Percentiles rank a stretch among this genome's conserved stretches.
phyloP scores from a whole-genome alignment of 2,797 vertebrate genomes.

The Xenopus petersii region DNA sequence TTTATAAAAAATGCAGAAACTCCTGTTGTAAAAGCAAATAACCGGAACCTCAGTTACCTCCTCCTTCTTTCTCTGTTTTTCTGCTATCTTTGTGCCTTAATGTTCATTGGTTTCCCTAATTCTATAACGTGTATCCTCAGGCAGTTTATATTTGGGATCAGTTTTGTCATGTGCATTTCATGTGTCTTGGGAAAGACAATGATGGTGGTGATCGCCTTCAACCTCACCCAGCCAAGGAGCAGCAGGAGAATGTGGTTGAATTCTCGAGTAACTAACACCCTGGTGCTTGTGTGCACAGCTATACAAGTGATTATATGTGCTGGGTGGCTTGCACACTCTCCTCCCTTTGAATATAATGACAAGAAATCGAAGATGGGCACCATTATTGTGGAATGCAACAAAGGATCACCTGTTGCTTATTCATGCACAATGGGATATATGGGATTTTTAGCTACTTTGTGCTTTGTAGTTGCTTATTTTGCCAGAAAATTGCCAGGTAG shows the following conservation, averaged over 20 bases:
- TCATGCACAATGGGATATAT: conserved; percentile 20
- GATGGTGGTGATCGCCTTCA: conserved; percentile 55
- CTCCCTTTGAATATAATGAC: conserved; percentile 14
- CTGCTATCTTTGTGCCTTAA: conserved; percentile 2
- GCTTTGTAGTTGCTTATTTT: conserved; percentile 16
- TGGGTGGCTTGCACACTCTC: conserved; percentile 12
- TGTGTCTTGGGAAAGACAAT: conserved; percentile 60
- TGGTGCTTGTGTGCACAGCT: conserved; percentile 2
- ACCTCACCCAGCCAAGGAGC: conserved; percentile 9
- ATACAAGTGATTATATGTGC: conserved; percentile 20
- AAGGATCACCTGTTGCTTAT: conserved; percentile 14
- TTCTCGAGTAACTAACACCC: background rate
- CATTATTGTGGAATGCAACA: conserved; percentile 2
- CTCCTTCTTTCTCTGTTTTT: background rate
- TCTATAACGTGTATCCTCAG: conserved; percentile 55
- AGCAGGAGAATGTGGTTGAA: conserved; percentile 11
- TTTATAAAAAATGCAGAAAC: conserved; percentile 5
- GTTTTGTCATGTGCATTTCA: conserved; percentile 61
- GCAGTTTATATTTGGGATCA: conserved; percentile 60
- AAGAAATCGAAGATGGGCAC: background rate
- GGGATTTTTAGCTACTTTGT: conserved; percentile 20
- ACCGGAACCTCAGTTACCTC: conserved; percentile 7
- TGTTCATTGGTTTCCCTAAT: background rate
- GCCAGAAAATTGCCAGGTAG: conserved; percentile 22
- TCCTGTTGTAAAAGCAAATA: conserved; percentile 9